Evolutionary conservation across 2,888 invertebrate species (phyloP).

Genomic region (Acheta domesticus): DNA sequence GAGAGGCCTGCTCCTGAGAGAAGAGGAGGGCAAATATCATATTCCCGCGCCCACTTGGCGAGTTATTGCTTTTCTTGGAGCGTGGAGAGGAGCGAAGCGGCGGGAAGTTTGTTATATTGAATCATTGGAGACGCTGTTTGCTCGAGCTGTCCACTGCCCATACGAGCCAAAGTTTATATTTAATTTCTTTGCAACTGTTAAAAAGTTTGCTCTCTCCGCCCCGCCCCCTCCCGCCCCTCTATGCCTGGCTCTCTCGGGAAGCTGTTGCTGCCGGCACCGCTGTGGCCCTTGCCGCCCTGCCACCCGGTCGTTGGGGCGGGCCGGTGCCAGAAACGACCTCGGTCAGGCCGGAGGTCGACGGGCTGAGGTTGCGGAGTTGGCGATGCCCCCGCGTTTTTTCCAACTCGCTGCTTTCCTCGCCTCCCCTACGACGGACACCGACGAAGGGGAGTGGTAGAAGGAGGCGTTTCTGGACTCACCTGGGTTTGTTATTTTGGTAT

Average conservation of each 20-base stretch:
- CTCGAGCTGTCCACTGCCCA: neutral
- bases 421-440: too few species aligned
- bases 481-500: too few species aligned
- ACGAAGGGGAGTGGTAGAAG: too few species aligned
- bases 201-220: neutral
- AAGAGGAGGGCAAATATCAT: neutral
- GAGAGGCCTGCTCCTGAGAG: neutral
- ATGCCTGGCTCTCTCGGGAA: neutral
- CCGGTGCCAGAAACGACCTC: too few species aligned
- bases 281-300: too few species aligned
- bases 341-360: too few species aligned
- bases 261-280: too few species aligned
- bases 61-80: neutral
- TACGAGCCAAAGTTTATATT: conserved; percentile 18
- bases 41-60: neutral
- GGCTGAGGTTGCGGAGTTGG: too few species aligned
- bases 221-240: neutral
- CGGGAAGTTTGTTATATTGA: neutral
- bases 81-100: neutral
- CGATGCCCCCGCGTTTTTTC: too few species aligned
- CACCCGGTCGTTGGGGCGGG: too few species aligned
- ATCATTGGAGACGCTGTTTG: conserved; percentile 11
- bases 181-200: conserved; percentile 18
- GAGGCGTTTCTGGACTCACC: too few species aligned
- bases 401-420: too few species aligned